phyloP scores from a whole-genome alignment of 2,113 vertebrate species.

The Neolamprologus kungweensis region DNA sequence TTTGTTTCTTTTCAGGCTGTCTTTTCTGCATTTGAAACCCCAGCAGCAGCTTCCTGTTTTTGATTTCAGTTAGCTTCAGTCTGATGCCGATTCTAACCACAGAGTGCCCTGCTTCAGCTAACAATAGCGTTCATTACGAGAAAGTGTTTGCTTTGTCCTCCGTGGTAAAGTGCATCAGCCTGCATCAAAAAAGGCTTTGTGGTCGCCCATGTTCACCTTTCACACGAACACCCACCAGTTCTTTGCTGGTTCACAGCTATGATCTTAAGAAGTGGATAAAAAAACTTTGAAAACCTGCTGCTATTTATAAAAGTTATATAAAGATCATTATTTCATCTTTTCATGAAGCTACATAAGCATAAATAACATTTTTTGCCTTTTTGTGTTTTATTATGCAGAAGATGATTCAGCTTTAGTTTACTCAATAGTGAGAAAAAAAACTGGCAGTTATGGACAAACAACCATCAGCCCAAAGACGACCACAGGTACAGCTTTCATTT shows the following conservation, averaged over 20 bases:
- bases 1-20: background rate
- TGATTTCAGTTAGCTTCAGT: background rate
- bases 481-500: background rate
- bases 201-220: rapidly evolving
- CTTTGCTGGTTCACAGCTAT: background rate
- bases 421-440: background rate
- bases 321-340: background rate
- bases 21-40: background rate
- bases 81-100: background rate
- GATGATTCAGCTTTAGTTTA: background rate
- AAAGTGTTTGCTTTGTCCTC: background rate
- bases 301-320: rapidly evolving
- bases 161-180: background rate
- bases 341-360: rapidly evolving
- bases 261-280: background rate
- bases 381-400: rapidly evolving
- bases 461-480: background rate
- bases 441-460: background rate
- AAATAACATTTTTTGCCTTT: rapidly evolving
- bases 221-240: background rate
- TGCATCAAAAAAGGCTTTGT: background rate
- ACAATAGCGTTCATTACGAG: background rate
- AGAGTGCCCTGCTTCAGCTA: rapidly evolving
- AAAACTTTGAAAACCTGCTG: background rate
- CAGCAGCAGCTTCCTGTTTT: background rate